Evolutionary conservation across 2,888 invertebrate species (phyloP).

Genomic region (Conus canariensis): DNA sequence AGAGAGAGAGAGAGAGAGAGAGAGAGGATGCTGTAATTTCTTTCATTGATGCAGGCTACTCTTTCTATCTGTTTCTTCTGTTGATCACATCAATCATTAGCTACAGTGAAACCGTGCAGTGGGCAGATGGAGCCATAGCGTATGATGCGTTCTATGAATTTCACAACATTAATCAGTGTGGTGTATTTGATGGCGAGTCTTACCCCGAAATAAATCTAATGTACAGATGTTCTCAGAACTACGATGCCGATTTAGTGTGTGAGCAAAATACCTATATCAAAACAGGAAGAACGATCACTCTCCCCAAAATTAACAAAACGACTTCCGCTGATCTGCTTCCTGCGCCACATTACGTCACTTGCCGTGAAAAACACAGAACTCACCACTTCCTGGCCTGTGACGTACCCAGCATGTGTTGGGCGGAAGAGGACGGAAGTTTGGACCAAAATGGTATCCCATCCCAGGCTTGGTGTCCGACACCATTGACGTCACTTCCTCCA

Average conservation of each 20-base stretch:
- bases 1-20: too few relatives aligned
- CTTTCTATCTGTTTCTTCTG: too few relatives aligned
- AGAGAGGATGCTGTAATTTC: too few relatives aligned
- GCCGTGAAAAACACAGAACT: neutral
- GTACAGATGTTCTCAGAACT: neutral
- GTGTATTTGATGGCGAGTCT: neutral
- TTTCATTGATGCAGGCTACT: too few relatives aligned
- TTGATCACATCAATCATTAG: too few relatives aligned
- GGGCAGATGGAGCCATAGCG: neutral
- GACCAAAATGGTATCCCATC: neutral
- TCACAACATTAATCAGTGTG: too few relatives aligned
- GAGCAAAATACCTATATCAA: neutral
- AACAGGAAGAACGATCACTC: neutral
- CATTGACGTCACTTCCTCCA: conserved; percentile 5
- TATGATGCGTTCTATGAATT: neutral
- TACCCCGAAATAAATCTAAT: neutral
- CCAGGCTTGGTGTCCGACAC: neutral
- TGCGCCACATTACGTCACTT: neutral
- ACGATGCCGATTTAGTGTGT: neutral
- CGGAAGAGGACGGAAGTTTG: neutral
- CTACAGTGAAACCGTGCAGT: neutral
- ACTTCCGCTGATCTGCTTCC: too few relatives aligned
- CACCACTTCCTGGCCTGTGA: neutral
- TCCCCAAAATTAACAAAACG: neutral
- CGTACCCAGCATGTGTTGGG: neutral